These are phyloP conservation scores for Pseudococcus viburni DNA, from an alignment of 2,888 invertebrate species.

Conservation along the genomic window DNA sequence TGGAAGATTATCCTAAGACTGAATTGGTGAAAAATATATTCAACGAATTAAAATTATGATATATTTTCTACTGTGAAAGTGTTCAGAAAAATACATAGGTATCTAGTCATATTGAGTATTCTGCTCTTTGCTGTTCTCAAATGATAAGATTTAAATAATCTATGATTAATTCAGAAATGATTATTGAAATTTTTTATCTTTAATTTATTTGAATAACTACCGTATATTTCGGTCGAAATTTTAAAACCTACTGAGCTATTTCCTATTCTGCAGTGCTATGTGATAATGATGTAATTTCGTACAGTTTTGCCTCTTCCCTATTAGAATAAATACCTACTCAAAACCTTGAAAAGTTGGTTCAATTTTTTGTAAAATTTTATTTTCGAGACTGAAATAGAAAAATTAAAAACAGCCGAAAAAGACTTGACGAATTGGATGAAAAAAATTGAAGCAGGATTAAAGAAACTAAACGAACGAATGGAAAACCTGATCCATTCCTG, in stretches of 20 bases:
- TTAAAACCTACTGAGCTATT: too few relatives aligned
- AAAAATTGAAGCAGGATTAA: neutral
- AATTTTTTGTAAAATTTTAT: neutral
- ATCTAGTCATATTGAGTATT: neutral
- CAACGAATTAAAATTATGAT: neutral
- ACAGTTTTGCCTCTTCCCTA: neutral
- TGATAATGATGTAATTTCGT: neutral
- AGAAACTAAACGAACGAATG: neutral
- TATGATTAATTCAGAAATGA: too few relatives aligned
- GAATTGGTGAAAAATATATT: neutral
- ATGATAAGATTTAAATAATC: neutral
- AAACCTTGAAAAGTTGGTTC: neutral
- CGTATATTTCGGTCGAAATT: too few relatives aligned
- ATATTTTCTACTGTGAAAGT: neutral
- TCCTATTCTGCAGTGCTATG: neutral
- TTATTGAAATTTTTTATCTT: too few relatives aligned
- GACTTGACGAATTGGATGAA: neutral
- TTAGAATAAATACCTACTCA: too few relatives aligned
- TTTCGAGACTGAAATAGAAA: neutral
- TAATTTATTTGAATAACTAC: too few relatives aligned
- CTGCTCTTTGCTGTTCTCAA: neutral
- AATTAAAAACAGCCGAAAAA: neutral
- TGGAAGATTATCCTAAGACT: neutral
- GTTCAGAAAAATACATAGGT: neutral
- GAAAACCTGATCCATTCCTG: neutral